Evolutionary conservation across 2,797 vertebrate species (phyloP), one percentile per base, ranked within the genome.

Genomic region (Fistularia commersonii): DNA sequence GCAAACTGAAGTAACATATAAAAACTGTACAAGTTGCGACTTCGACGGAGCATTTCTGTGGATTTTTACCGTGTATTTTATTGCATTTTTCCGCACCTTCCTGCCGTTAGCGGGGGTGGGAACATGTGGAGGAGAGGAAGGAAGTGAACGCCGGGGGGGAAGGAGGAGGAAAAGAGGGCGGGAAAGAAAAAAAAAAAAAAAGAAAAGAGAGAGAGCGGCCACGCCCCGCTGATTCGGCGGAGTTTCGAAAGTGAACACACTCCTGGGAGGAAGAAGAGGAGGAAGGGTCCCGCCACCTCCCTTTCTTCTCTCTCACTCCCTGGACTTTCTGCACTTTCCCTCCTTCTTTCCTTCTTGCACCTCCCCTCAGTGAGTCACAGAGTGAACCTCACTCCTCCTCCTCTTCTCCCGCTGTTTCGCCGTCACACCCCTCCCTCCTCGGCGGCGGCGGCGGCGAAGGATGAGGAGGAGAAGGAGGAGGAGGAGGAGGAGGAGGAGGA

Each of bases 361-460:
- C 10, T 46, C 11, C 5, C 6, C 70, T 48, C 65, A 78, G 69
- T 81, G 78, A 81, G 72, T 79, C 72, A 78, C 60, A 35, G 74
- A 67, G 51, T 66, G 79, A 58, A 67, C 76, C 76, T 38, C 51
- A 45, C 41, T 61, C 13, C 52, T 48, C n/a, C 32, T 23, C 6
- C 41, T 46, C 36, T 12, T 14, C 13, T 4, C 13, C 8, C 6
- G 5, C 50, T 48, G 9, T 34, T 51, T 32, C 48, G 51, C 43
- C 23, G 23, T 37, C 23, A 40, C 32, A n/a, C n/a, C n/a, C 14
- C 11, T 47, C 55, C 12, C 39, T 35, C 11, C 49, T n/a, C n/a
- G n/a, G n/a, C n/a, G n/a, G n/a, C n/a, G n/a, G n/a, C n/a, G n/a
- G n/a, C n/a, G n/a, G n/a, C n/a, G n/a, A n/a, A n/a, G n/a, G n/a